Evolutionary conservation across 1,140 invertebrate genomes (phyloP).

Genomic region (Drosophila persimilis): DNA sequence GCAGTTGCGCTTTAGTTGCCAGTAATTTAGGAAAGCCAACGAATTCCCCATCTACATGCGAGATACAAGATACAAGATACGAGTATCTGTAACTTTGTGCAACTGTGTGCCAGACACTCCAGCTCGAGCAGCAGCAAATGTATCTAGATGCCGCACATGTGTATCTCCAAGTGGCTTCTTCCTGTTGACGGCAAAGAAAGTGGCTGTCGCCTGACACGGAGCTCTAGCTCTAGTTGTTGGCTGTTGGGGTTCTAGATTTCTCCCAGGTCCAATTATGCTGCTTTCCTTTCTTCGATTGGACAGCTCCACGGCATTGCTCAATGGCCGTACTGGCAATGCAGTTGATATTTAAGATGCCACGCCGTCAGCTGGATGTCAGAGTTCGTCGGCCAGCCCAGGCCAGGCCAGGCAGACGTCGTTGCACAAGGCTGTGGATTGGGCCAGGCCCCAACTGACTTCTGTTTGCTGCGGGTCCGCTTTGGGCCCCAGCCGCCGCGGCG

Average conservation of each 20-base stretch:
- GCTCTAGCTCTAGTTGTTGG: conserved; percentile 1
- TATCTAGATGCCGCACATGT: conserved; percentile 52
- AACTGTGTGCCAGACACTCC: conserved; percentile 38
- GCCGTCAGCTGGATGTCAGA: conserved; percentile 52
- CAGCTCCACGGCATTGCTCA: conserved; percentile 47
- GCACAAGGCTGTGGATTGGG: conserved; percentile 17
- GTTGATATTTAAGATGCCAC: conserved; percentile 67
- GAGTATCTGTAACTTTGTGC: conserved; percentile 30
- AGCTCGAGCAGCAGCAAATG: conserved; percentile 56
- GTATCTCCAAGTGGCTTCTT: conserved; percentile 28
- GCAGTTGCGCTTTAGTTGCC: conserved; percentile 79
- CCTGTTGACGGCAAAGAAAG: conserved; percentile 74
- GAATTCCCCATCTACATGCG: conserved; percentile 36
- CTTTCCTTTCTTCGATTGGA: conserved; percentile 69
- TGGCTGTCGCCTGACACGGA: conserved; percentile 36
- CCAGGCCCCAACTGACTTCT: no score
- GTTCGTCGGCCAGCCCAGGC: conserved; percentile 31
- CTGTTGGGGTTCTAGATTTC: conserved; percentile 68
- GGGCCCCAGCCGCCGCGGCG: background rate
- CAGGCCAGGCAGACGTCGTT: conserved; percentile 12
- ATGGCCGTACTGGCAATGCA: conserved; percentile 41
- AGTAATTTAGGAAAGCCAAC: conserved; percentile 75
- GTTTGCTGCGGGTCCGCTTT: no score
- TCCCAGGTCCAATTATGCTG: conserved; percentile 66
- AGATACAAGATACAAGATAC: background rate